Conservation (phyloP, 2,113 vertebrate species). For the Tretioscincus oriximinensis region DNA sequence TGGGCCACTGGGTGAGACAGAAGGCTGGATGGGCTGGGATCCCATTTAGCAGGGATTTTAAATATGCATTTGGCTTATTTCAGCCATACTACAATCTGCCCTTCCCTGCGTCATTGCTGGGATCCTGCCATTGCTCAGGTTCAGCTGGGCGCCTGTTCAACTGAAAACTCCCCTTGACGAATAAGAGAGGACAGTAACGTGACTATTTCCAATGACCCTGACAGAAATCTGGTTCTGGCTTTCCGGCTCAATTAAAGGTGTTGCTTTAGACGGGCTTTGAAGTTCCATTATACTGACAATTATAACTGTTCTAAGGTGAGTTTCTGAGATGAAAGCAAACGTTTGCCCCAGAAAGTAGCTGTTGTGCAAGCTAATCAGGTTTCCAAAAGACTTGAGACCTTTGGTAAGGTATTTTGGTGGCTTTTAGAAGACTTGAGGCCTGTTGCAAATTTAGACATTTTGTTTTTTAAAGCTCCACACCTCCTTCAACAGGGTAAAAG, state of each 20-base stretch:
- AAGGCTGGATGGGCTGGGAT: too few species aligned
- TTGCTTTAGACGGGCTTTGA: background rate
- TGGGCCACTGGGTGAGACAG: too few species aligned
- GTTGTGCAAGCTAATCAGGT: background rate
- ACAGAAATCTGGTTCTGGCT: background rate
- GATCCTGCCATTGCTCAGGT: background rate
- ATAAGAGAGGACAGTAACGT: accelerated
- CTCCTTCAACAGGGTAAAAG: background rate
- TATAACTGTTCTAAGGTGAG: background rate
- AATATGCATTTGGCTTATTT: too few species aligned
- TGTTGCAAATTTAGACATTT: background rate
- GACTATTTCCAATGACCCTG: background rate
- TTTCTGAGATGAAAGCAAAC: background rate
- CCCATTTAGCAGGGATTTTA: too few species aligned
- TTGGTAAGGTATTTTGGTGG: too few species aligned
- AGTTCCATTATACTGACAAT: background rate
- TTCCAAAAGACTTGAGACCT: background rate
- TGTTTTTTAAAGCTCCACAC: background rate
- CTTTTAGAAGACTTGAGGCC: background rate
- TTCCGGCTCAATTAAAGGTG: constrained; percentile 1
- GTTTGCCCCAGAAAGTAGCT: background rate
- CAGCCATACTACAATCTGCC: too few species aligned
- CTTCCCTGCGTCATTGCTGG: constrained; percentile 14
- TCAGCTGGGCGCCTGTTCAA: constrained; percentile 9
- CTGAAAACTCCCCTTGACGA: background rate